phyloP scores from a whole-genome alignment of 2,797 vertebrate species.

The Eptatretus atami region DNA sequence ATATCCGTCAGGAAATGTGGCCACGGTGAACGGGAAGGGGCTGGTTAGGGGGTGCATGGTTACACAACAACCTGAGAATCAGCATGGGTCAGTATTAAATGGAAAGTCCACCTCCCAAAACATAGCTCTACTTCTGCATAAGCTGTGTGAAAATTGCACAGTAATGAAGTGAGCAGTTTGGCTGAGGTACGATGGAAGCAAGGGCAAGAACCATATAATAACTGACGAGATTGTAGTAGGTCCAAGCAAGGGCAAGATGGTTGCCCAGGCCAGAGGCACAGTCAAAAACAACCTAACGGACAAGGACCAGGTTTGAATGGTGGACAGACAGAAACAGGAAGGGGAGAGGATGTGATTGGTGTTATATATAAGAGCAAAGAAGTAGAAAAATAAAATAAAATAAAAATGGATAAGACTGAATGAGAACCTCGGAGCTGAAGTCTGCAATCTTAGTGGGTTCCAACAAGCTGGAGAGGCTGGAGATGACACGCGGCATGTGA shows the following conservation, averaged over 20 bases:
- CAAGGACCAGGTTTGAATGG: too few species aligned
- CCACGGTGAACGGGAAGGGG: neutral
- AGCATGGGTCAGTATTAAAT: neutral
- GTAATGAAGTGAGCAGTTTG: slow-evolving; percentile 51
- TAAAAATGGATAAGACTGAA: too few species aligned
- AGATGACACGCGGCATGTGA: too few species aligned
- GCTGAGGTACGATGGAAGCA: slow-evolving; percentile 50
- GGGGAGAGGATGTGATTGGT: too few species aligned
- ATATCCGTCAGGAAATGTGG: neutral
- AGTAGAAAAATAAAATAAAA: too few species aligned
- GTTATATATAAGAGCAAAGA: too few species aligned
- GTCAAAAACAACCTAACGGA: too few species aligned
- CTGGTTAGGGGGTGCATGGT: neutral
- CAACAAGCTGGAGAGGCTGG: too few species aligned
- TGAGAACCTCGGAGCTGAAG: too few species aligned
- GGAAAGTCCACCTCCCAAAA: too few species aligned
- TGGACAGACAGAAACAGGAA: too few species aligned
- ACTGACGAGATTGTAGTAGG: slow-evolving; percentile 41
- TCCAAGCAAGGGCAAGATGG: slow-evolving; percentile 40
- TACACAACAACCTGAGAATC: neutral
- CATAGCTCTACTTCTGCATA: slow-evolving; percentile 33
- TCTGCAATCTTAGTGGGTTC: too few species aligned
- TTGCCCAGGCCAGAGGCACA: slow-evolving; percentile 16
- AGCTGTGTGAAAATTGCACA: slow-evolving; percentile 55
- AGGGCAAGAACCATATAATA: slow-evolving; percentile 42